Percentiles rank a stretch among this genome's conserved stretches.
These are phyloP conservation scores for Digitonthophagus gazella DNA, from an alignment of 2,888 invertebrate genomes.

Conservation along the genomic window DNA sequence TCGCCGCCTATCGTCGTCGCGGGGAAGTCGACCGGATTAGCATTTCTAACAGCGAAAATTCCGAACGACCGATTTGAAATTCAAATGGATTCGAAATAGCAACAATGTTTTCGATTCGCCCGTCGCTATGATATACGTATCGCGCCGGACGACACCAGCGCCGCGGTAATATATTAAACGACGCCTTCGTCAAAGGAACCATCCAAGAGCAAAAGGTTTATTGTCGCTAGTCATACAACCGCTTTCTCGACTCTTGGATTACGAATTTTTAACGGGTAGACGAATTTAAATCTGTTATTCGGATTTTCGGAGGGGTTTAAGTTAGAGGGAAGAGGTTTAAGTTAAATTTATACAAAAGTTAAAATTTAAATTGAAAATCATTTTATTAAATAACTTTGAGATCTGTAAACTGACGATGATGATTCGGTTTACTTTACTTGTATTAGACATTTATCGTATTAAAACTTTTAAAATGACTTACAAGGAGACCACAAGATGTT, in stretches of 20 bases:
- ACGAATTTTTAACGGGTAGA: background rate
- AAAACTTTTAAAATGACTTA: no score
- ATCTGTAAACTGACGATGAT: no score
- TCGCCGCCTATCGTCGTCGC: background rate
- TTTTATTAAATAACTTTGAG: no score
- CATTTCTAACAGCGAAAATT: constrained; percentile 1
- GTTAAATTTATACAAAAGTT: no score
- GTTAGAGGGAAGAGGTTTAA: no score
- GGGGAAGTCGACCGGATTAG: background rate
- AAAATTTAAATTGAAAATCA: no score
- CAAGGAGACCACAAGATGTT: no score
- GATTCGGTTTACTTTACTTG: no score
- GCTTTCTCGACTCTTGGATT: background rate
- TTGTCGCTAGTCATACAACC: background rate
- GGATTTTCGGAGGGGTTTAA: no score
- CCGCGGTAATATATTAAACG: background rate
- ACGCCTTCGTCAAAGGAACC: background rate
- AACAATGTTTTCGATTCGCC: background rate
- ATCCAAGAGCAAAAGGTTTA: background rate
- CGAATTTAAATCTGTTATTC: no score
- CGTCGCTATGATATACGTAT: background rate
- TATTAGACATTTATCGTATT: no score
- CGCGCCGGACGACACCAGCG: background rate
- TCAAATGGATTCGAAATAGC: background rate
- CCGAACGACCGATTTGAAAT: background rate